phyloP scores from a whole-genome alignment of 37 sponge, comb jelly and placozoan species.

The Cliona cf. orientalis region DNA sequence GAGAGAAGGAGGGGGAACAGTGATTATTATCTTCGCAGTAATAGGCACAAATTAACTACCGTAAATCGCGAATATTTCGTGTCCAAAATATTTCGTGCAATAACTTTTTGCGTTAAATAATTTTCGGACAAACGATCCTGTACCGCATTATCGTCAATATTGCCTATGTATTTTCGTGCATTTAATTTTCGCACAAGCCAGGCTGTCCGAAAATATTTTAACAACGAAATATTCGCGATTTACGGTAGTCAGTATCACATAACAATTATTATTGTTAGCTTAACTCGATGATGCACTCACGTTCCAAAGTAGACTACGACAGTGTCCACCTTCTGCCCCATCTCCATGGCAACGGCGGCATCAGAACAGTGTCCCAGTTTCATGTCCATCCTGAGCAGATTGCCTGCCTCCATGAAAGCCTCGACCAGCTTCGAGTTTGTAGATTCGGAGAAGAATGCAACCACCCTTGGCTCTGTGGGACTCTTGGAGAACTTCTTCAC shows the following conservation, averaged over 20 bases:
- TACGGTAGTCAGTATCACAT: too few relatives aligned
- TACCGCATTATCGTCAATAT: too few relatives aligned
- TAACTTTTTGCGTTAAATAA: too few relatives aligned
- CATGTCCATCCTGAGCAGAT: constrained; percentile 37
- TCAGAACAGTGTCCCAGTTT: constrained; percentile 55
- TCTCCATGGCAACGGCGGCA: constrained; percentile 11
- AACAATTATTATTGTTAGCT: too few relatives aligned
- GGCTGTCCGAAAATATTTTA: too few relatives aligned
- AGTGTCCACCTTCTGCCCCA: constrained; percentile 19
- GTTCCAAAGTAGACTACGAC: constrained; percentile 43
- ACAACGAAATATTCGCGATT: too few relatives aligned
- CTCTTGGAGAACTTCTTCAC: constrained; percentile 42
- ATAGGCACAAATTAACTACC: background rate
- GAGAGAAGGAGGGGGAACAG: background rate
- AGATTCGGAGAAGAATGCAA: constrained; percentile 45
- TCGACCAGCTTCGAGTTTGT: constrained; percentile 12
- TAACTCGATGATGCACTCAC: too few relatives aligned
- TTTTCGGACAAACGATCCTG: too few relatives aligned
- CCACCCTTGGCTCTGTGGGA: constrained; percentile 25
- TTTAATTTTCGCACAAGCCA: too few relatives aligned
- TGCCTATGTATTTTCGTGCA: too few relatives aligned
- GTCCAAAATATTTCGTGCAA: too few relatives aligned
- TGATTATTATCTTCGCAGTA: background rate
- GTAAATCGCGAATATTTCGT: too few relatives aligned
- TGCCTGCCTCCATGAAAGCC: constrained; percentile 54